Conservation (phyloP, 2,113 vertebrate species). For the Gobio gobio region DNA sequence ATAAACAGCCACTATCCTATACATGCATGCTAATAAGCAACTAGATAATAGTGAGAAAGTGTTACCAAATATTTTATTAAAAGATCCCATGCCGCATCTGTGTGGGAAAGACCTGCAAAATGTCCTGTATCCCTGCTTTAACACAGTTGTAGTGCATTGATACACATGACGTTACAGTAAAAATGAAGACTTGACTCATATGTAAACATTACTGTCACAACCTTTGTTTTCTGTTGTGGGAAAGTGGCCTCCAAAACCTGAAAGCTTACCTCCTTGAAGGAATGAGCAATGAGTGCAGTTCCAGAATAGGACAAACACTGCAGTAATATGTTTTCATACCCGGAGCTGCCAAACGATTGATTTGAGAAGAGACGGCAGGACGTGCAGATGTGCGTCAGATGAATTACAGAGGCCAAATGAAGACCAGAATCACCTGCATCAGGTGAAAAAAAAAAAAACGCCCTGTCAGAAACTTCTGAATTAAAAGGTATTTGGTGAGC, state of each 20-base stretch:
- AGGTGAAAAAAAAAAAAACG: slow-evolving; percentile 63
- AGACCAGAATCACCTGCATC: slow-evolving; percentile 45
- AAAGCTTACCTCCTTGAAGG: slow-evolving; percentile 56
- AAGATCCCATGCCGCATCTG: too few species aligned
- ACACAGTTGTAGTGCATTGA: not conserved
- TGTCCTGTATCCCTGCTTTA: not conserved
- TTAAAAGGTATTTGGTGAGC: slow-evolving; percentile 68
- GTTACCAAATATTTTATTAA: too few species aligned
- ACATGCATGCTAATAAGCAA: too few species aligned
- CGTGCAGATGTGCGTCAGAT: slow-evolving; percentile 69
- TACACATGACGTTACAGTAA: not conserved
- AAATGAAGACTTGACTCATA: slow-evolving; percentile 32
- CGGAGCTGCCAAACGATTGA: slow-evolving; percentile 70
- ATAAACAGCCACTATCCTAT: too few species aligned
- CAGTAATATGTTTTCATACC: slow-evolving; percentile 73
- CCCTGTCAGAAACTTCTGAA: slow-evolving; percentile 71
- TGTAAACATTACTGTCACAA: not conserved
- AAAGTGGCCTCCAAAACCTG: not conserved
- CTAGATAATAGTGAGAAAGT: too few species aligned
- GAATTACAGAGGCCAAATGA: slow-evolving; percentile 63
- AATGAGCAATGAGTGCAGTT: slow-evolving; percentile 67
- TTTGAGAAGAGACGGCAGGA: slow-evolving; percentile 71
- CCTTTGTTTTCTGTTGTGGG: not conserved
- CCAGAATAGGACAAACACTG: slow-evolving; percentile 56
- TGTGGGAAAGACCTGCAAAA: not conserved